A percentile compares a stretch with the other conserved stretches of the same genome.
Evolutionary conservation across 53 echinoderm and acorn worm species (phyloP).

Genomic region (Temnopleurus reevesii): DNA sequence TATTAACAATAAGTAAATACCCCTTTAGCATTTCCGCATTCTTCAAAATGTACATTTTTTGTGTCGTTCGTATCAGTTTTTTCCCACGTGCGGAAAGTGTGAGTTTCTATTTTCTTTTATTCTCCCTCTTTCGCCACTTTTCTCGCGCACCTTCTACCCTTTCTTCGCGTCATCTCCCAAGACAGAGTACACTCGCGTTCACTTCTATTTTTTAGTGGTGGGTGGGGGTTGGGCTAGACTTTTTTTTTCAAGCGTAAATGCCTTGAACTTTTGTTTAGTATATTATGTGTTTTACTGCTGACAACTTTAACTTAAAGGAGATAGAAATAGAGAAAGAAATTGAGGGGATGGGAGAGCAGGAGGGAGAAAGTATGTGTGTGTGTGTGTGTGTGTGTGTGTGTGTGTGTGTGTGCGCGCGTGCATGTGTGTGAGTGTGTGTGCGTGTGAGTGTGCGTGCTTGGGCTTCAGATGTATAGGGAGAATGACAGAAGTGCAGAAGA

Average conservation of each 20-base stretch:
- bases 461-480: too few species aligned
- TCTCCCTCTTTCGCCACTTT: background rate
- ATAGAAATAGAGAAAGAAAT: background rate
- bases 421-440: too few species aligned
- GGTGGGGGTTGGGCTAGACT: too few species aligned
- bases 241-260: too few species aligned
- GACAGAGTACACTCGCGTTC: background rate
- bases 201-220: too few species aligned
- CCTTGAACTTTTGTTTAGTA: too few species aligned
- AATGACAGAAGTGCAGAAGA: too few species aligned
- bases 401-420: background rate
- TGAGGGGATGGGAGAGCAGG: background rate
- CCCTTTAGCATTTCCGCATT: constrained; percentile 55
- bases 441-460: too few species aligned
- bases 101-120: background rate
- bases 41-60: constrained; percentile 24
- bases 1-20: constrained; percentile 55
- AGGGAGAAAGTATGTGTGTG: background rate
- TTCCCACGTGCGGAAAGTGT: constrained; percentile 54
- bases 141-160: background rate
- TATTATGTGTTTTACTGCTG: too few species aligned
- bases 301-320: too few species aligned
- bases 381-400: background rate
- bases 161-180: background rate
- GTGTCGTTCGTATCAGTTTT: constrained; percentile 14